Percentiles rank a stretch among this genome's conserved stretches.
Evolutionary conservation across 2,797 vertebrate genomes (phyloP).

Genomic region (Leptodactylus fallax): DNA sequence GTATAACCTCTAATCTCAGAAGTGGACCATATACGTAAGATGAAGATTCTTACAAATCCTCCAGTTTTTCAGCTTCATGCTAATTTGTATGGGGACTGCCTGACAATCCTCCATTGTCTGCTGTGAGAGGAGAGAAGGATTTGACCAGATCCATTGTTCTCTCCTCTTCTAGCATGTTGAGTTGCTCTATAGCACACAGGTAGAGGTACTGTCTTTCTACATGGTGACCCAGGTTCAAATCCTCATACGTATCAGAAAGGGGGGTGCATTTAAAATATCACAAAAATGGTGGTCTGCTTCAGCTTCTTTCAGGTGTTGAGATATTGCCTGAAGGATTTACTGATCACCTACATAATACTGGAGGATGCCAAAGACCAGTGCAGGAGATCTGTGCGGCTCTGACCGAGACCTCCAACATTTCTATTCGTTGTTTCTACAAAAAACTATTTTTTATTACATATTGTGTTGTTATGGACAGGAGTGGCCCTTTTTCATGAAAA

Average conservation of each 20-base stretch:
- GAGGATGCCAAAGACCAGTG: conserved; percentile 85
- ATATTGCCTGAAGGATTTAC: conserved; percentile 75
- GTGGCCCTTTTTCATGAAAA: too few species aligned
- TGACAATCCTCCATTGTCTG: too few species aligned
- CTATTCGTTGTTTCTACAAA: not conserved
- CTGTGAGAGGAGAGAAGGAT: not conserved
- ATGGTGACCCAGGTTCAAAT: not conserved
- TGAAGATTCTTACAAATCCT: too few species aligned
- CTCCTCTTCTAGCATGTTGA: not conserved
- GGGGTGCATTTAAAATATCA: too few species aligned
- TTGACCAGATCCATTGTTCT: not conserved
- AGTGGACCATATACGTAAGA: too few species aligned
- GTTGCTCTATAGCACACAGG: not conserved
- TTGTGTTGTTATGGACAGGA: not conserved
- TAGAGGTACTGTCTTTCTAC: not conserved
- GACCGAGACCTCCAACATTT: conserved; percentile 83
- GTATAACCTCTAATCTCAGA: too few species aligned
- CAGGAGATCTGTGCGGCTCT: conserved; percentile 75
- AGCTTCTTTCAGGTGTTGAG: conserved; percentile 73
- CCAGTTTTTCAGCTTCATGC: too few species aligned
- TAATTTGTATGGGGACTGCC: too few species aligned
- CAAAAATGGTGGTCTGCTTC: conserved; percentile 75
- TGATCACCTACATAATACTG: conserved; percentile 80
- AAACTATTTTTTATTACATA: not conserved
- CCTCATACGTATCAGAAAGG: not conserved